A percentile compares a stretch with the other conserved stretches of the same genome.
phyloP scores from a whole-genome alignment of 2,113 vertebrate genomes.

The Narcine bancroftii region DNA sequence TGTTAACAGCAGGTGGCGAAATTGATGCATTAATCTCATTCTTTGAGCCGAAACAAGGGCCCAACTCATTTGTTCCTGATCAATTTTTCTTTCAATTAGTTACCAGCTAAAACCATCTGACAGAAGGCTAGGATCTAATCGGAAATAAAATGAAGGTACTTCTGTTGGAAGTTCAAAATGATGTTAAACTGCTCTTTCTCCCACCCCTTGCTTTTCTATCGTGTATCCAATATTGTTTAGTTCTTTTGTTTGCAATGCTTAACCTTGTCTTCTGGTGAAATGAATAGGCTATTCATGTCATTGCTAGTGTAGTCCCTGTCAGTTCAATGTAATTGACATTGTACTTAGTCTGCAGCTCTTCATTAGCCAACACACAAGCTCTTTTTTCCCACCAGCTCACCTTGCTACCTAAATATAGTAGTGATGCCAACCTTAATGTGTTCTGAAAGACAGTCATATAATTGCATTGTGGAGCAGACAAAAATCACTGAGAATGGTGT shows the following conservation, averaged over 20 bases:
- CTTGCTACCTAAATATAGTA: conserved; percentile 23
- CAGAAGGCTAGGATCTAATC: background rate
- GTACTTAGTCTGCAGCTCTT: conserved; percentile 8
- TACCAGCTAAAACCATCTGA: background rate
- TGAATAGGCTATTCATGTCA: conserved; percentile 32
- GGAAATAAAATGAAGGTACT: background rate
- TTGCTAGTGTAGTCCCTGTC: conserved; percentile 13
- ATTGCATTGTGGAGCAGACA: conserved; percentile 75
- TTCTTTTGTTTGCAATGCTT: conserved; percentile 29
- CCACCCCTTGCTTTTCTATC: background rate
- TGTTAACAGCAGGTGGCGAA: conserved; percentile 10
- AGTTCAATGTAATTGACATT: conserved; percentile 32
- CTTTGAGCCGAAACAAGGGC: background rate
- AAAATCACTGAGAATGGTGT: conserved; percentile 76
- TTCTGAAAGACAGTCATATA: conserved; percentile 71
- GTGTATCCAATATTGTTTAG: conserved; percentile 20
- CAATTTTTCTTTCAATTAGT: conserved; percentile 15
- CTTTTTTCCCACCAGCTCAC: background rate
- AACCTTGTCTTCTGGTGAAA: conserved; percentile 31
- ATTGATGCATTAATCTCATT: background rate
- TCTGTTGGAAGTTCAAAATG: background rate
- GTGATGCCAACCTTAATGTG: conserved; percentile 51
- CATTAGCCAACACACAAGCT: background rate
- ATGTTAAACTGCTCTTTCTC: background rate
- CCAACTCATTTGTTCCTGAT: background rate